Evolutionary conservation across 2,113 vertebrate species (phyloP).

Genomic region (Riparia riparia): DNA sequence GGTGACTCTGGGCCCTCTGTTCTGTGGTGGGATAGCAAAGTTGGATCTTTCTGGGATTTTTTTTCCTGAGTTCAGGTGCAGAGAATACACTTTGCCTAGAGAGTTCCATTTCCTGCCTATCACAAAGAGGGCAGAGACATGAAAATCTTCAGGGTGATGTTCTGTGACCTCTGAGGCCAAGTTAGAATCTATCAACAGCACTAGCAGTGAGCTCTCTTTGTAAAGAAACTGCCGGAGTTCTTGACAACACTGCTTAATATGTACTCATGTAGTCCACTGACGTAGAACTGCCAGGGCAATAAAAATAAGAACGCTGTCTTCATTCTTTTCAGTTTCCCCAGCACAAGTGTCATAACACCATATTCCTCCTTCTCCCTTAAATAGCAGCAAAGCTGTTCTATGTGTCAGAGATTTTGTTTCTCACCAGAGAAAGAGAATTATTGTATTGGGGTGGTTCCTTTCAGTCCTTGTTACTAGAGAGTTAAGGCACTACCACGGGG

Average conservation of each 20-base stretch:
- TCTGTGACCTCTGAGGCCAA: not conserved
- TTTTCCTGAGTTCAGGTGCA: not conserved
- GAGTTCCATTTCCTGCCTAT: not conserved
- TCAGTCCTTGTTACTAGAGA: not conserved
- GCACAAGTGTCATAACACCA: not conserved
- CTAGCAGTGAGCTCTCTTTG: not conserved
- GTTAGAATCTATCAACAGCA: not conserved
- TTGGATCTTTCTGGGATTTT: fast-evolving
- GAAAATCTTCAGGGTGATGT: not conserved
- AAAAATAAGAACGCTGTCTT: not conserved
- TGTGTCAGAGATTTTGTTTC: not conserved
- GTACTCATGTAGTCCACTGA: not conserved
- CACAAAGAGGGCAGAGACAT: not conserved
- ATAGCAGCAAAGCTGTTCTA: not conserved
- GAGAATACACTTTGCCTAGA: not conserved
- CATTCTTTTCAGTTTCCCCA: not conserved
- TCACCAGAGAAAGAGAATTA: not conserved
- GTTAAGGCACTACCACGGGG: not conserved
- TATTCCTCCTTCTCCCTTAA: not conserved
- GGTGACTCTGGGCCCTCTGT: not conserved
- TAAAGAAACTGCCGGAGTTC: not conserved
- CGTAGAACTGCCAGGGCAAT: not conserved
- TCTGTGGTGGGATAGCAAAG: not conserved
- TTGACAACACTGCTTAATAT: not conserved
- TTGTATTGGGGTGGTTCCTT: not conserved